Evolutionary conservation across 2,888 invertebrate species (phyloP).

Genomic region (Eupithecia subfuscata): DNA sequence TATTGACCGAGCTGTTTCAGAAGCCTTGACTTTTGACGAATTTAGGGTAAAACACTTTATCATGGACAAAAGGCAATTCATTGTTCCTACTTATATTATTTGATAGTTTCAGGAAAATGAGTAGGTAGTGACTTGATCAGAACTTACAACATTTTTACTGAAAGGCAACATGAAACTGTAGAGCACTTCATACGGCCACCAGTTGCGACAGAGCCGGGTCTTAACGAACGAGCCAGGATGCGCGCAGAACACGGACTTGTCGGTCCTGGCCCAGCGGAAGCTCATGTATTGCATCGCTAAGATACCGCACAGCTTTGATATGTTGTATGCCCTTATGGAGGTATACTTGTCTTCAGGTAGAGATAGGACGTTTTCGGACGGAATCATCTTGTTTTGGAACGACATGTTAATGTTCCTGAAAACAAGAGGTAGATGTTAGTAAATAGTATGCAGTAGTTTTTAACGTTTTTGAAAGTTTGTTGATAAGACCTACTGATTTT

Average conservation of each 20-base stretch:
- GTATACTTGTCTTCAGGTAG: slow-evolving; percentile 88
- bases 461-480: background rate
- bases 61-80: background rate
- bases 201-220: slow-evolving; percentile 89
- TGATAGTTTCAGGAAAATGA: background rate
- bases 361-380: slow-evolving; percentile 86
- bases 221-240: slow-evolving; percentile 97
- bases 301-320: slow-evolving; percentile 94
- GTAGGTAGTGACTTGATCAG: background rate
- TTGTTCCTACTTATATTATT: background rate
- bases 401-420: slow-evolving; percentile 68
- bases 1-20: background rate
- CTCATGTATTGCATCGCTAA: slow-evolving; percentile 86
- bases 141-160: slow-evolving; percentile 93
- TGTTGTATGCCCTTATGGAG: slow-evolving; percentile 93
- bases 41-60: background rate
- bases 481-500: background rate
- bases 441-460: background rate
- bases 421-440: background rate
- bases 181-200: slow-evolving; percentile 92
- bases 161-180: slow-evolving; percentile 93
- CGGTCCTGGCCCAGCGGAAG: slow-evolving; percentile 86
- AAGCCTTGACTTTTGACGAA: background rate
- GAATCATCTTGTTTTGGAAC: slow-evolving; percentile 59
- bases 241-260: slow-evolving; percentile 89